phyloP scores from a whole-genome alignment of 1,140 invertebrate genomes.

The Cheumatopsyche charites region DNA sequence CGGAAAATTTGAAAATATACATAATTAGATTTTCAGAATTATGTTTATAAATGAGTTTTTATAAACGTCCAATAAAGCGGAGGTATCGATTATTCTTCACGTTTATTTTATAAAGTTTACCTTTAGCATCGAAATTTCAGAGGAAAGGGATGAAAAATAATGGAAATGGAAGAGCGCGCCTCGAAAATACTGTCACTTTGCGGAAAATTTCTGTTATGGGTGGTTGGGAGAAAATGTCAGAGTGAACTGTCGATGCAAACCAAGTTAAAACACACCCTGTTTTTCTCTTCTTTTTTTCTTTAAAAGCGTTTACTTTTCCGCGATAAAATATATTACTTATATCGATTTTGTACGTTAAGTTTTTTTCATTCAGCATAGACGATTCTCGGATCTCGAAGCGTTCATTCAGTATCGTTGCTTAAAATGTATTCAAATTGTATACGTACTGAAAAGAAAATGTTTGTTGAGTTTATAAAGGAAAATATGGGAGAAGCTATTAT shows the following conservation, averaged over 20 bases:
- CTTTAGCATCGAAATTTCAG: not conserved
- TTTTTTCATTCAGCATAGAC: not conserved
- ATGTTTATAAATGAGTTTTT: slow-evolving; percentile 14
- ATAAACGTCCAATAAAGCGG: slow-evolving; percentile 13
- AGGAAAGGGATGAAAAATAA: slow-evolving; percentile 26
- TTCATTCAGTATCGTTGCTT: not conserved
- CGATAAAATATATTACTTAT: too few species aligned
- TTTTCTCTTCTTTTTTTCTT: not conserved
- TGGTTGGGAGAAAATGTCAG: not conserved
- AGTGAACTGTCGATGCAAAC: slow-evolving; percentile 10
- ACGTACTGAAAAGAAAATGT: not conserved
- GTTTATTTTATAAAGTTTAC: slow-evolving; percentile 19
- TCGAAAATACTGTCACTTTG: slow-evolving; percentile 20
- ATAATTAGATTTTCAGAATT: slow-evolving; percentile 1
- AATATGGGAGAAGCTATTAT: too few species aligned
- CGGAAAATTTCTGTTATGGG: slow-evolving; percentile 2
- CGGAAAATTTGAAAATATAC: not conserved
- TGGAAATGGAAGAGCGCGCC: slow-evolving; percentile 18
- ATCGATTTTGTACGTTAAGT: not conserved
- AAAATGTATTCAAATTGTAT: not conserved
- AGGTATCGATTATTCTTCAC: slow-evolving; percentile 5
- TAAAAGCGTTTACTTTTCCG: too few species aligned
- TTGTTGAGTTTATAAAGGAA: too few species aligned
- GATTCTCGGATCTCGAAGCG: too few species aligned
- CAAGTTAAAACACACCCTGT: slow-evolving; percentile 10